phyloP scores from a whole-genome alignment of 2,797 vertebrate species.

The Danio kyathit region DNA sequence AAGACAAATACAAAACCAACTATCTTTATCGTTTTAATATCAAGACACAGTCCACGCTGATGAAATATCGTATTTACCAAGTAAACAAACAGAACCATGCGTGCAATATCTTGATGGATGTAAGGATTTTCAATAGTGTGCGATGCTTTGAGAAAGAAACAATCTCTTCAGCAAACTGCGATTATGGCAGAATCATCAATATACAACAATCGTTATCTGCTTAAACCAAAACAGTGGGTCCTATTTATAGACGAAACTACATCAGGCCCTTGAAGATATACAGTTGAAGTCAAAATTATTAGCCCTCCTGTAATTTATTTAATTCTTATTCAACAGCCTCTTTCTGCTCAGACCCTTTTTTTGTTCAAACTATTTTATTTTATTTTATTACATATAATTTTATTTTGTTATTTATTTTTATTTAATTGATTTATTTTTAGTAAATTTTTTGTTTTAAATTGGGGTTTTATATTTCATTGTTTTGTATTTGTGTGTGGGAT shows the following conservation, averaged over 20 bases:
- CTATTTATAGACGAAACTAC: conserved; percentile 22
- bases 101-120: not conserved
- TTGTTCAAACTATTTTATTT: no score
- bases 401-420: no score
- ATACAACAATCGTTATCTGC: conserved; percentile 1
- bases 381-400: no score
- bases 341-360: no score
- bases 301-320: no score
- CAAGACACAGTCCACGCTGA: not conserved
- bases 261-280: not conserved
- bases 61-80: not conserved
- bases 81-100: conserved; percentile 29
- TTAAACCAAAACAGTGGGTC: not conserved
- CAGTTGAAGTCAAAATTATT: not conserved
- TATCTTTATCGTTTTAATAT: conserved; percentile 12
- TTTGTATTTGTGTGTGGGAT: no score
- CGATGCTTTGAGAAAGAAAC: not conserved
- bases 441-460: no score
- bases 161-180: not conserved
- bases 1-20: not conserved
- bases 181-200: conserved; percentile 4
- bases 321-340: no score
- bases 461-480: no score
- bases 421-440: no score
- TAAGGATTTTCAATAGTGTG: not conserved